A percentile compares a stretch with the other conserved stretches of the same genome.
Conservation (phyloP, 2,888 invertebrate species). For the Digitonthophagus gazella region DNA sequence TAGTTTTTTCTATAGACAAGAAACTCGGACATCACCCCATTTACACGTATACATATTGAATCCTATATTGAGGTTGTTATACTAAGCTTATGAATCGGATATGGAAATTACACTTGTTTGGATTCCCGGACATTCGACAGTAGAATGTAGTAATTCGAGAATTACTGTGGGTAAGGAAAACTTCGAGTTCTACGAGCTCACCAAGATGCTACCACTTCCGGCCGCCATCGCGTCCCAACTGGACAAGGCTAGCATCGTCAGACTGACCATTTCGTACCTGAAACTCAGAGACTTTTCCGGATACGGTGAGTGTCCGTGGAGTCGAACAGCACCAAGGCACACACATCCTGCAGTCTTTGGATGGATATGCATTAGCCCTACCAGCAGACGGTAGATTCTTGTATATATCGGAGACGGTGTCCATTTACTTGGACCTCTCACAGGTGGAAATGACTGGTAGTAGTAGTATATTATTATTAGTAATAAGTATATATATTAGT, state of each 20-base stretch:
- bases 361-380: constrained; percentile 95
- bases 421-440: constrained; percentile 98
- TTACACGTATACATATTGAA: too few relatives aligned
- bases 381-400: constrained; percentile 96
- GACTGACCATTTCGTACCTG: constrained; percentile 93
- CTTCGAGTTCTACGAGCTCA: constrained; percentile 94
- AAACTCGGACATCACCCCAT: too few relatives aligned
- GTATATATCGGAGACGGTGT: constrained; percentile 99
- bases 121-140: too few relatives aligned
- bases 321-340: constrained; percentile 95
- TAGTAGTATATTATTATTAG: too few relatives aligned
- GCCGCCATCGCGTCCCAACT: constrained; percentile 91
- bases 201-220: constrained; percentile 88
- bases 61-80: too few relatives aligned
- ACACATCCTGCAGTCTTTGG: constrained; percentile 96
- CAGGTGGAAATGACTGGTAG: constrained; percentile 99
- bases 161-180: constrained; percentile 95
- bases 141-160: too few relatives aligned
- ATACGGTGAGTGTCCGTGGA: constrained; percentile 97
- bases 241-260: constrained; percentile 94
- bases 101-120: too few relatives aligned
- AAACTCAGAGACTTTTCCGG: constrained; percentile 92
- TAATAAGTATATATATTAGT: too few relatives aligned
- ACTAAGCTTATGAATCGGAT: too few relatives aligned
- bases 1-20: too few relatives aligned